phyloP scores from a whole-genome alignment of 1,140 invertebrate genomes.

The Chionoecetes opilio region DNA sequence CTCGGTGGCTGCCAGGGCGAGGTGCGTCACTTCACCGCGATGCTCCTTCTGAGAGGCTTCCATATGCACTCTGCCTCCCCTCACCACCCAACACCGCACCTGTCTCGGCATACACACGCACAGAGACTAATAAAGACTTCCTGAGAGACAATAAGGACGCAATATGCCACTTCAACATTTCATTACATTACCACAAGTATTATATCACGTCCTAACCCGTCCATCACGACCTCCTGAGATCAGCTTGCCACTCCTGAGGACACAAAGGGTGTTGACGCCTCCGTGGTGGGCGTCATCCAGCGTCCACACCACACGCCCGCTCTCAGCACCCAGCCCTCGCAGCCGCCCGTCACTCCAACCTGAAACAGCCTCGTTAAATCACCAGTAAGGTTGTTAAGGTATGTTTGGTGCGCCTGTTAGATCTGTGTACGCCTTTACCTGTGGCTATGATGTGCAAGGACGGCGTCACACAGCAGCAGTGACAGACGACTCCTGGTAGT shows the following conservation, averaged over 20 bases:
- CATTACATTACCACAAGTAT: neutral
- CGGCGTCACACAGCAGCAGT: constrained; percentile 63
- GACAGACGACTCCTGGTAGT: constrained; percentile 63
- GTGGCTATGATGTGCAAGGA: constrained; percentile 62
- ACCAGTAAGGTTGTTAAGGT: neutral
- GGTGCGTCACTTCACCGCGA: constrained; percentile 66
- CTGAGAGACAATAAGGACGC: neutral
- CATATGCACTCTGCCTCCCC: constrained; percentile 43
- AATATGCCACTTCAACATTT: neutral
- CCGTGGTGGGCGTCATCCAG: constrained; percentile 73
- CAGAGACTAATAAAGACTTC: neutral
- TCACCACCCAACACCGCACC: constrained; percentile 59
- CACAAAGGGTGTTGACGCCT: constrained; percentile 59
- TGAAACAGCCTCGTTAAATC: neutral
- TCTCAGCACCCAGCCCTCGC: constrained; percentile 72
- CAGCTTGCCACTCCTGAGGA: neutral
- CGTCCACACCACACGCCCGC: constrained; percentile 69
- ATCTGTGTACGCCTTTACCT: constrained; percentile 29
- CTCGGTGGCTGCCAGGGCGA: constrained; percentile 47
- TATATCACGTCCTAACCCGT: constrained; percentile 49
- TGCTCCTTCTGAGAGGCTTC: constrained; percentile 69
- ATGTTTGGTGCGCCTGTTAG: neutral
- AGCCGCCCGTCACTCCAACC: constrained; percentile 77
- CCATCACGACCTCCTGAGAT: constrained; percentile 72
- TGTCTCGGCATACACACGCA: neutral